Evolutionary conservation across 2,113 vertebrate genomes (phyloP).

Genomic region (Passer montanus): DNA sequence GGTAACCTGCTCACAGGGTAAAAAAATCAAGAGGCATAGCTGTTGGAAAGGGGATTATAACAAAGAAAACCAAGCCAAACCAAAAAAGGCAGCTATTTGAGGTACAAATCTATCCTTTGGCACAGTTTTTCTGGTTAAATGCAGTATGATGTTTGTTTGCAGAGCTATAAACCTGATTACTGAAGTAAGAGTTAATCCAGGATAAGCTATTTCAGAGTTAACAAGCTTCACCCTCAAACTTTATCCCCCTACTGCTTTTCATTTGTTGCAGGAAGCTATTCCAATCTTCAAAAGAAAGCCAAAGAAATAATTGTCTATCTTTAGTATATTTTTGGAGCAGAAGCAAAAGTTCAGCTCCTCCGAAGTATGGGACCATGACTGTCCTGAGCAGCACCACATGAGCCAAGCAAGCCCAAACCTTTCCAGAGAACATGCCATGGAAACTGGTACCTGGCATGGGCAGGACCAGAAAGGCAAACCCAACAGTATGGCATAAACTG

Average conservation of each 20-base stretch:
- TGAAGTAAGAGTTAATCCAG: conserved; percentile 25
- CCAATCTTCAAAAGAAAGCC: background rate
- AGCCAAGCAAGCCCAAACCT: background rate
- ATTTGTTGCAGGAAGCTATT: background rate
- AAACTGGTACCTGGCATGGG: background rate
- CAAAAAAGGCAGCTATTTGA: background rate
- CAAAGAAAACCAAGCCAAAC: background rate
- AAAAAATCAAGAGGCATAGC: background rate
- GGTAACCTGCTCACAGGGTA: background rate
- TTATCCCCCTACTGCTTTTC: background rate
- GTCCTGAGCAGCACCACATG: background rate
- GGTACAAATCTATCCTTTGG: background rate
- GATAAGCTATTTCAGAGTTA: conserved; percentile 31
- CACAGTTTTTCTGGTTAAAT: background rate
- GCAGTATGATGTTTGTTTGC: background rate
- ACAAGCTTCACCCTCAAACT: background rate
- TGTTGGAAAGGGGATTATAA: background rate
- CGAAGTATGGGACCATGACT: background rate
- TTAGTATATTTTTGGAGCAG: background rate
- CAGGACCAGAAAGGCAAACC: background rate
- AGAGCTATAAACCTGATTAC: conserved; percentile 24
- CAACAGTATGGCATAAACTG: background rate
- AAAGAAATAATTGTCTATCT: background rate
- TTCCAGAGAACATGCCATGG: background rate
- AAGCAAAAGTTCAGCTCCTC: background rate